These are phyloP conservation scores for Rotaria macrura DNA, from an alignment of 2,888 invertebrate species.

Conservation along the genomic window DNA sequence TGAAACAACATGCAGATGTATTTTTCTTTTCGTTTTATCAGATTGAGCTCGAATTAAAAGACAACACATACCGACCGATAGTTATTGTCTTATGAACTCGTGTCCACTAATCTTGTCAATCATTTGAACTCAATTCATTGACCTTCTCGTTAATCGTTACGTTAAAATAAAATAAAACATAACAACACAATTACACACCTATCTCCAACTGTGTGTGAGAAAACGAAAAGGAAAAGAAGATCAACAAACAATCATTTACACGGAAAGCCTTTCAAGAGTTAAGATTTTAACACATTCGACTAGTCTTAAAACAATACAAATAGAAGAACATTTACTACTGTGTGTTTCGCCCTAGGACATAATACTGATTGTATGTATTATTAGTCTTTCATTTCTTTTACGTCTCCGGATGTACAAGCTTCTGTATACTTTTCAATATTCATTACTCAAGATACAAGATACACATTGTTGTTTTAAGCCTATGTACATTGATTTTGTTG, in stretches of 20 bases:
- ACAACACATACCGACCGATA: conserved; percentile 3
- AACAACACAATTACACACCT: not conserved
- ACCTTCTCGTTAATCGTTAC: not conserved
- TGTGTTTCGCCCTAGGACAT: no score
- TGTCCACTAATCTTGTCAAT: conserved; percentile 12
- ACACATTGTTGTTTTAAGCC: not conserved
- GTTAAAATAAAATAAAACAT: no score
- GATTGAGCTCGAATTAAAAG: not conserved
- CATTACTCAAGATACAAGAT: not conserved
- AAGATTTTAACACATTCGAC: not conserved
- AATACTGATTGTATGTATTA: no score
- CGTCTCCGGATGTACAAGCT: not conserved
- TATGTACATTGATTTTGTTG: no score
- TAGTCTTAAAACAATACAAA: not conserved
- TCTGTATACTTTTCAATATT: not conserved
- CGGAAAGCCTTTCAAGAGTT: not conserved
- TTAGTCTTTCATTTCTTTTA: no score
- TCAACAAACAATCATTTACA: not conserved
- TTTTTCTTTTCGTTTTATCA: conserved; percentile 1
- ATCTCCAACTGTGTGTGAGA: not conserved
- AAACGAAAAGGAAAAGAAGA: not conserved
- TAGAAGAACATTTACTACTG: not conserved
- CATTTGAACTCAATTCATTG: conserved; percentile 3
- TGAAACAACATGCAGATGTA: not conserved
- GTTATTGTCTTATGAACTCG: not conserved